Evolutionary conservation across 35 echinoderm and acorn worm species (phyloP), one percentile per base, ranked within the genome.

Genomic region (Apostichopus japonicus): DNA sequence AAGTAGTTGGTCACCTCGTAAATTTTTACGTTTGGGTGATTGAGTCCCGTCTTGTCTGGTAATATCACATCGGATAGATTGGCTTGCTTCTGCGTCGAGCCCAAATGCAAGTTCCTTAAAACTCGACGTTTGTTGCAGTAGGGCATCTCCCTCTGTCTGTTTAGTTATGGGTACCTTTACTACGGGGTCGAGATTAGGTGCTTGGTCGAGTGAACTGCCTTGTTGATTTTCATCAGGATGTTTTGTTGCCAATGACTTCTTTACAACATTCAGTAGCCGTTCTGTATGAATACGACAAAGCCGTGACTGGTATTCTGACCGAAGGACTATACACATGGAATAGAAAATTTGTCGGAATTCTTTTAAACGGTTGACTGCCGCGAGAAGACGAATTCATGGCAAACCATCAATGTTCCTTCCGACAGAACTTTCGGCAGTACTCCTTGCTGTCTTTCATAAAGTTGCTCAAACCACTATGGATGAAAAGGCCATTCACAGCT

Each of bases 71-170:
- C 27, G 16, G 77, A 78, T 44, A 59, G 7, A 59, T n/a, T n/a
- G n/a, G n/a, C n/a, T n/a, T 9, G 80, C 80, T 6, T 83, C 8
- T 55, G 7, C 6, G 51, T 83, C 80, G 19, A 83, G 23, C 6
- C 16, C 21, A 33, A 6, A 10, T 13, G 21, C 8, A 6, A 83
- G 54, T 1, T 83, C 51, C 4, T 87, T 87, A 55, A 87, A 87
- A 55, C 15, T 25, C 14, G 83, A 87, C 10, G 14, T 59, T 59
- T 62, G 13, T 55, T 87, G 83, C 58, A 87, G 9, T 16, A 65
- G 56, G 10, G 83, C 83, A 16, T 87, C 83, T 23, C 22, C 53
- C 52, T 87, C 83, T 5, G 83, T 87, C 83, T 5, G 83, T 87
- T 5, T 56, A 56, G 27, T 33, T 1, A 33, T 2, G 2, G 27